Conservation (phyloP, 2,113 vertebrate genomes). For the Motacilla alba region DNA sequence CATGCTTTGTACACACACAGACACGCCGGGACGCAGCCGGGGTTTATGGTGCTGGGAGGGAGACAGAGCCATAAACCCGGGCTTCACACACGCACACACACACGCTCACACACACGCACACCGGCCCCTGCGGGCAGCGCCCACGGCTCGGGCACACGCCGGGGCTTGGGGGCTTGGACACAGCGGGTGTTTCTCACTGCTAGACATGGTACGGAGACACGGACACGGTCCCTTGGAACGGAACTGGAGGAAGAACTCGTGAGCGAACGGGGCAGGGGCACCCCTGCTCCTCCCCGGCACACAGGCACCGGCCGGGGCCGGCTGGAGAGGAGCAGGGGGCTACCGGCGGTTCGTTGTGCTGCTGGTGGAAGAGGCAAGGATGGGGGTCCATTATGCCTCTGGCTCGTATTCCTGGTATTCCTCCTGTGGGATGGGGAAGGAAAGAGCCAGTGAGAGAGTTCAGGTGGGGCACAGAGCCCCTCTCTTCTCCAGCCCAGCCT, state of each 20-base stretch:
- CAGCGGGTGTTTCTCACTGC: conserved; percentile 51
- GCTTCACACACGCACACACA: neutral
- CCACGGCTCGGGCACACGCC: neutral
- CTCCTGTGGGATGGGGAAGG: conserved; percentile 71
- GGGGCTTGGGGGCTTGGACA: conserved; percentile 9
- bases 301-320: neutral
- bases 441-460: neutral
- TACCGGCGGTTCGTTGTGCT: conserved; percentile 87
- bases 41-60: conserved; percentile 91
- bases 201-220: conserved; percentile 70
- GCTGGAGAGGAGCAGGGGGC: conserved; percentile 41
- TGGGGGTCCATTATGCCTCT: conserved; percentile 86
- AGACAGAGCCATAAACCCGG: conserved; percentile 84
- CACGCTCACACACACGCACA: neutral
- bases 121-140: neutral
- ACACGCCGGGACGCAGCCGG: conserved; percentile 58
- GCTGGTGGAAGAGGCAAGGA: conserved; percentile 85
- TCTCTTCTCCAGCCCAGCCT: neutral
- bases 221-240: conserved; percentile 66
- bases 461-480: neutral
- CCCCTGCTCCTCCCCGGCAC: conserved; percentile 44
- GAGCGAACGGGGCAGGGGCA: conserved; percentile 48
- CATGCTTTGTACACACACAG: conserved; percentile 75
- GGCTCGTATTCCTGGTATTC: conserved; percentile 97
- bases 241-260: conserved; percentile 77